phyloP scores from a whole-genome alignment of 2,113 vertebrate species.

The Dromaius novaehollandiae region DNA sequence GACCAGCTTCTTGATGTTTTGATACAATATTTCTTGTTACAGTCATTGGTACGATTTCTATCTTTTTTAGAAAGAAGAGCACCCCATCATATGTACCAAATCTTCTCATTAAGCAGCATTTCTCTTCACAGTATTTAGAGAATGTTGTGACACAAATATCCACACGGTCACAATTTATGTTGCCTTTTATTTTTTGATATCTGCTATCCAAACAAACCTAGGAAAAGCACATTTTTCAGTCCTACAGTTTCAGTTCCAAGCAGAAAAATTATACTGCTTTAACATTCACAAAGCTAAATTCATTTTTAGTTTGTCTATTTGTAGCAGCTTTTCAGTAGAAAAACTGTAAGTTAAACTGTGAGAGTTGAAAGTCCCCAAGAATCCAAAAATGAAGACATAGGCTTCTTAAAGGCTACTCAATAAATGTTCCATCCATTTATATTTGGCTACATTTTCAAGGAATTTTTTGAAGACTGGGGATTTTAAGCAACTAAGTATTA shows the following conservation, averaged over 20 bases:
- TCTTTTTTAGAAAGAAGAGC: not conserved
- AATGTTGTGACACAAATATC: not conserved
- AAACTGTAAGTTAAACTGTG: not conserved
- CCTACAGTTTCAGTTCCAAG: not conserved
- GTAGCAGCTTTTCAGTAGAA: not conserved
- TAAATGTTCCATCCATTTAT: not conserved
- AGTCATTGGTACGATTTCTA: not conserved
- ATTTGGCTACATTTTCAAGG: not conserved
- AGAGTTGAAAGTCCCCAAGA: not conserved
- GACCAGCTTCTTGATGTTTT: not conserved
- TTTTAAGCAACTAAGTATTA: not conserved
- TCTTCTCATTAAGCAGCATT: not conserved
- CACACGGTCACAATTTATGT: not conserved
- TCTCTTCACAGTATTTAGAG: not conserved
- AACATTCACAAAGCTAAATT: not conserved
- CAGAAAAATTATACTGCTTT: not conserved
- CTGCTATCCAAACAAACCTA: not conserved
- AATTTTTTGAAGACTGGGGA: not conserved
- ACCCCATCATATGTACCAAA: not conserved
- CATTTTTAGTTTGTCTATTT: not conserved
- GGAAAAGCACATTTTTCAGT: not conserved
- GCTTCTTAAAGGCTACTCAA: not conserved
- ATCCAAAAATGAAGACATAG: not conserved
- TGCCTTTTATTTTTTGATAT: not conserved
- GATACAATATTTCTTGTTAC: not conserved